Evolutionary conservation across 1,140 invertebrate genomes (phyloP), one percentile per base, ranked within the genome.

Genomic region (Drosophila kikkawai): DNA sequence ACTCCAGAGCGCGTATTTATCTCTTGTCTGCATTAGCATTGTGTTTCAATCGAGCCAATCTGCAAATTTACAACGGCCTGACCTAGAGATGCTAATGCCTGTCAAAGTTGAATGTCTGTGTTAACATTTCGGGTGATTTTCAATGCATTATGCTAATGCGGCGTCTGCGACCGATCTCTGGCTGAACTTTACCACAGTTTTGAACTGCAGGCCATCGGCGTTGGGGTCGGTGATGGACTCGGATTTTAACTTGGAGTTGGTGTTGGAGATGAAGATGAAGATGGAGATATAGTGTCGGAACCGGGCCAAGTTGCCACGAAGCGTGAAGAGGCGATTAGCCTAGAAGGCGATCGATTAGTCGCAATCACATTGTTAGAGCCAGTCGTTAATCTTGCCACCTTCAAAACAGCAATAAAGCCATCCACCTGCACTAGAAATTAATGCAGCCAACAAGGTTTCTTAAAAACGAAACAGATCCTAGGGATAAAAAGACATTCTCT

Each of bases 51-150:
- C 73, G 63, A 22, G 53, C 39, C 65, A 74, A 58, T 76, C 58
- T 58, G 39, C 32, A 44, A 15, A 65, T 44, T 76, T 66, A 77
- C 63, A 68, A 39, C 29, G 51, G 45, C 39, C 53, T 85, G 85
- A 88, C 85, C 85, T 85, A 88, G 85, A 85, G 75, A 75, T 84
- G 81, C 79, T 73, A 73, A 73, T 73, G 69, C 68, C 69, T 81
- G 85, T 88, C 85, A 90, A 82, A 88, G 85, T 85, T 90, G 85
- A 88, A 90, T 90, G 85, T 81, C 85, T 73, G 77, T 53, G 68
- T 56, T 75, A 79, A 68, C 80, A 78, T 75, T 90, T 57, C 56
- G 61, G 76, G 44, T 71, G 71, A 80, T 88, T 87, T 76, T 58
- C 64, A 64, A 50, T 73, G 65, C 74, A 69, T 60, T 78, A 68